phyloP scores from a whole-genome alignment of 2,113 vertebrate genomes.

The Etheostoma spectabile region DNA sequence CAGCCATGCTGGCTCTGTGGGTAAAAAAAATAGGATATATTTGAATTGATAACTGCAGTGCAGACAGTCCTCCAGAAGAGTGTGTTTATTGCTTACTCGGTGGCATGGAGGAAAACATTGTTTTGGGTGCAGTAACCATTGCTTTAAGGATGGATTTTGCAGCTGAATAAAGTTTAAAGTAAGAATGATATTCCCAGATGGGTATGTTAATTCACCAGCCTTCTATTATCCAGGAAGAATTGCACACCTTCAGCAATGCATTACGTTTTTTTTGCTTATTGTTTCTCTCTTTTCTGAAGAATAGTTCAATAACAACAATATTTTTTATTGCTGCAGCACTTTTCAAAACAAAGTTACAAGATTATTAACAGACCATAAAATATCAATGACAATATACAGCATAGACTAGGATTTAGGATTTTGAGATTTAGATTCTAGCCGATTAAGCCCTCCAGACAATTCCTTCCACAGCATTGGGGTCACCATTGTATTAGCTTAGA shows the following conservation, averaged over 20 bases:
- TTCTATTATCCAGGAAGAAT: slow-evolving; percentile 26
- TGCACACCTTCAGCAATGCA: neutral
- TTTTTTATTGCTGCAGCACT: slow-evolving; percentile 6
- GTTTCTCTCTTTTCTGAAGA: slow-evolving; percentile 9
- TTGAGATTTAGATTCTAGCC: neutral
- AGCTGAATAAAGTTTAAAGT: slow-evolving; percentile 27
- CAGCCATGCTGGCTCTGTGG: slow-evolving; percentile 53
- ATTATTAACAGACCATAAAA: slow-evolving; percentile 7
- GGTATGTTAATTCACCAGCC: slow-evolving; percentile 27
- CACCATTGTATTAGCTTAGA: neutral
- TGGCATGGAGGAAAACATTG: slow-evolving; percentile 40
- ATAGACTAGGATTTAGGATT: neutral
- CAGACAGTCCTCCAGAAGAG: slow-evolving; percentile 33
- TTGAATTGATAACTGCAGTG: slow-evolving; percentile 67
- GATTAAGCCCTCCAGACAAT: neutral
- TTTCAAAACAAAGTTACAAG: slow-evolving; percentile 20
- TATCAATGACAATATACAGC: neutral
- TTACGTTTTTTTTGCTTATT: slow-evolving; percentile 31
- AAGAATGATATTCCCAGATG: slow-evolving; percentile 26
- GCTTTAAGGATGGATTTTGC: slow-evolving; percentile 42
- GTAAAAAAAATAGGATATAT: slow-evolving; percentile 46
- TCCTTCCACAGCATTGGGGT: neutral
- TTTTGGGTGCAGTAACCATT: slow-evolving; percentile 40
- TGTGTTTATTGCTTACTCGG: slow-evolving; percentile 40
- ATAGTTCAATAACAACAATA: slow-evolving; percentile 2